Evolutionary conservation across 2,888 invertebrate species (phyloP).

Genomic region (Notodonta ziczac): DNA sequence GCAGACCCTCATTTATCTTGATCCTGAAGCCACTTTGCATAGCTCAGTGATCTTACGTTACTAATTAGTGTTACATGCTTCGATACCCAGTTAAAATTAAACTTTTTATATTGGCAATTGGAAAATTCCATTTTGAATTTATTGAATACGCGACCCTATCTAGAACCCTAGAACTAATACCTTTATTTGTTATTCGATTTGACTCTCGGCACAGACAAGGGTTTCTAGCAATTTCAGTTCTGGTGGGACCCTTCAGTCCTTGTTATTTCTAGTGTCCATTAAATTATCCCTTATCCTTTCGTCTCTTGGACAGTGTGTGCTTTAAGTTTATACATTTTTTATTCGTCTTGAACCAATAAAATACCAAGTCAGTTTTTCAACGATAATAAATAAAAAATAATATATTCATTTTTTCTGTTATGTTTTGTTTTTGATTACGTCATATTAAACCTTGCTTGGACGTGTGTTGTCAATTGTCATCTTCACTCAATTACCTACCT

Average conservation of each 20-base stretch:
- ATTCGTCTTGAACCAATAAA: not conserved
- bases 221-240: constrained; percentile 27
- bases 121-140: constrained; percentile 32
- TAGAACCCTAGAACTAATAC: constrained; percentile 27
- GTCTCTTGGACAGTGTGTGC: constrained; percentile 18
- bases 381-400: too few species aligned
- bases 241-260: constrained; percentile 20
- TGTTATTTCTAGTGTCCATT: constrained; percentile 36
- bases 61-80: constrained; percentile 28
- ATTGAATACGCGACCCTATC: constrained; percentile 22
- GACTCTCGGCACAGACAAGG: constrained; percentile 29
- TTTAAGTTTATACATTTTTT: constrained; percentile 19
- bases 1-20: constrained; percentile 24
- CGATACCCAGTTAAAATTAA: constrained; percentile 23
- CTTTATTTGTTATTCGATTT: constrained; percentile 39
- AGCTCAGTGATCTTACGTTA: constrained; percentile 24
- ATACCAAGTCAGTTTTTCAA: too few species aligned
- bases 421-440: too few species aligned
- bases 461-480: too few species aligned
- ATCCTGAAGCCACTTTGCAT: constrained; percentile 24
- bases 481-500: too few species aligned
- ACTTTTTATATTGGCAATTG: constrained; percentile 27
- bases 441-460: too few species aligned
- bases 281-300: constrained; percentile 30
- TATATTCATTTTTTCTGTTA: too few species aligned